Evolutionary conservation across 2,888 invertebrate genomes (phyloP).

Genomic region (Diaprepes abbreviatus): DNA sequence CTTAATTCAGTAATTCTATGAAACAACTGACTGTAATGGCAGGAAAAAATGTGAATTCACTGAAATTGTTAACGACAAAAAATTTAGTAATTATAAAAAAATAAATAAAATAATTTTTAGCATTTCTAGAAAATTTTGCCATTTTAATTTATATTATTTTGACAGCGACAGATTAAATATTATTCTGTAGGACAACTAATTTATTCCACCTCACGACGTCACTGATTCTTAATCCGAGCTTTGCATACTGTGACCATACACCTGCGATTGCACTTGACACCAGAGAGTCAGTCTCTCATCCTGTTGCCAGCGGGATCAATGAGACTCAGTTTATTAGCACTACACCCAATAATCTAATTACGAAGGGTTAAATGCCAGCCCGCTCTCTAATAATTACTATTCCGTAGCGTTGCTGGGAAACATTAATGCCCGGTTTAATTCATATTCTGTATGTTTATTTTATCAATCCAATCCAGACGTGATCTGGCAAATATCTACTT

Average conservation of each 20-base stretch:
- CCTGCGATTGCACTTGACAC: conserved; percentile 55
- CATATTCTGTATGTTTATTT: conserved; percentile 42
- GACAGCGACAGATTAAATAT: too few species aligned
- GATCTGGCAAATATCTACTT: conserved; percentile 36
- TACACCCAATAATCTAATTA: conserved; percentile 53
- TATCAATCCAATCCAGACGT: conserved; percentile 27
- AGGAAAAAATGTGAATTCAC: too few species aligned
- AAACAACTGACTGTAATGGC: too few species aligned
- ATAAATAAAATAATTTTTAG: too few species aligned
- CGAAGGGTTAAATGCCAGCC: conserved; percentile 44
- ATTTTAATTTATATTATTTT: too few species aligned
- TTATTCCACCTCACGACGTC: background rate
- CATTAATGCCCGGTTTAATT: conserved; percentile 44
- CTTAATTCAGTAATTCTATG: too few species aligned
- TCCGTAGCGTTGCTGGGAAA: conserved; percentile 39
- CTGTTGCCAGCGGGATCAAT: conserved; percentile 53
- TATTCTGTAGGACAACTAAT: too few species aligned
- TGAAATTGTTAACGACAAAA: too few species aligned
- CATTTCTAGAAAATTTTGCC: too few species aligned
- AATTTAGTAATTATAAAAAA: too few species aligned
- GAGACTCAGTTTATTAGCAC: conserved; percentile 53
- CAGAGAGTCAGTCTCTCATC: conserved; percentile 44
- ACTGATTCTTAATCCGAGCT: background rate
- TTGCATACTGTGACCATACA: conserved; percentile 1
- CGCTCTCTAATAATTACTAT: conserved; percentile 47